Percentiles rank a stretch among this genome's conserved stretches.
phyloP scores from a whole-genome alignment of 1,140 invertebrate species.

The Papilio glaucus region DNA sequence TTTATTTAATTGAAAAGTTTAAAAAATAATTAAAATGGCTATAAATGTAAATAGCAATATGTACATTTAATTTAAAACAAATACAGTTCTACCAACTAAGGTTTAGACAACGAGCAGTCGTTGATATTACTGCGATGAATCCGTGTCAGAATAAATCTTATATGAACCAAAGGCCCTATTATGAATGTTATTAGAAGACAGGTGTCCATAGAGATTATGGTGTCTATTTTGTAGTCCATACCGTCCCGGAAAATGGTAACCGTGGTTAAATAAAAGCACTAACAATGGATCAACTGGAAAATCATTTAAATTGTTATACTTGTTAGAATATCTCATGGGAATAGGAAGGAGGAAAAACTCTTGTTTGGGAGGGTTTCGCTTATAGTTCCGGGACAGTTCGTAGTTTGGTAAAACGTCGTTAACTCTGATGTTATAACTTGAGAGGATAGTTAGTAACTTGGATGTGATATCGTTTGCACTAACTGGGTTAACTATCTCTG shows the following conservation, averaged over 20 bases:
- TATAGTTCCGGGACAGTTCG: conserved; percentile 53
- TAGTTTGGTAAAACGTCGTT: conserved; percentile 64
- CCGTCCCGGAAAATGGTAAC: conserved; percentile 81
- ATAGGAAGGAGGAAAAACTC: conserved; percentile 44
- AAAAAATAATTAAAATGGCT: too few relatives aligned
- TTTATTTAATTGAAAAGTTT: neutral
- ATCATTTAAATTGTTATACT: conserved; percentile 83
- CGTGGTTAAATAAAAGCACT: conserved; percentile 85
- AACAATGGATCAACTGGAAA: conserved; percentile 84
- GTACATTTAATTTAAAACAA: neutral
- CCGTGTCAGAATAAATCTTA: conserved; percentile 78
- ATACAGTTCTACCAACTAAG: too few relatives aligned
- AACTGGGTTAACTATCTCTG: neutral
- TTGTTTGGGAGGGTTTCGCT: conserved; percentile 42
- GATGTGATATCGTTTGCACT: conserved; percentile 47
- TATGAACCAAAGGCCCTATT: conserved; percentile 86
- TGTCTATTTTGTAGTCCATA: conserved; percentile 67
- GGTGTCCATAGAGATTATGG: conserved; percentile 84
- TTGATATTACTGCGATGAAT: conserved; percentile 55
- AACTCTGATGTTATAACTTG: conserved; percentile 62
- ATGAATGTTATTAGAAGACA: conserved; percentile 86
- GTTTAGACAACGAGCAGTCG: neutral
- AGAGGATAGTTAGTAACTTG: conserved; percentile 57
- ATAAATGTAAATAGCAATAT: too few relatives aligned
- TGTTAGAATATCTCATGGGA: conserved; percentile 46